A percentile compares a stretch with the other conserved stretches of the same genome.
Evolutionary conservation across 2,113 vertebrate genomes (phyloP).

Genomic region (Australoheros scitulus): DNA sequence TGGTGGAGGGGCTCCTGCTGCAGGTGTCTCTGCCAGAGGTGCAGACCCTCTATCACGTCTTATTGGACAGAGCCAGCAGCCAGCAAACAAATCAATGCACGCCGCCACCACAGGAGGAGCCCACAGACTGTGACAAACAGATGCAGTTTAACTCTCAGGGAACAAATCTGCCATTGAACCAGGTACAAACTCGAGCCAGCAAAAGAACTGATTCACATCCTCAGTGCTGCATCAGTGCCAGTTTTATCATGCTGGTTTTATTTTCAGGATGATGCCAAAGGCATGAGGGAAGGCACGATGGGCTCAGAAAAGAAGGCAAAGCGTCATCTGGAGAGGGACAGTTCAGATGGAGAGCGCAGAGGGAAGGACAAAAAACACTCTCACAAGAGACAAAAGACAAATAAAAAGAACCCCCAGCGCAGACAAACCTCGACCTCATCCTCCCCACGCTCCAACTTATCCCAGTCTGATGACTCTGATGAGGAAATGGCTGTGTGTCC

Average conservation of each 20-base stretch:
- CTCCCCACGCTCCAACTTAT: slow-evolving; percentile 84
- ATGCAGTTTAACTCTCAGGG: slow-evolving; percentile 70
- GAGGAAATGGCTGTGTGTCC: slow-evolving; percentile 94
- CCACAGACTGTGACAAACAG: slow-evolving; percentile 72
- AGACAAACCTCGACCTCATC: slow-evolving; percentile 79
- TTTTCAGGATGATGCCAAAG: slow-evolving; percentile 72
- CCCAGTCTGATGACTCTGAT: slow-evolving; percentile 91
- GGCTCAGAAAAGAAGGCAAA: slow-evolving; percentile 88
- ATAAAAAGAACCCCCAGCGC: slow-evolving; percentile 78
- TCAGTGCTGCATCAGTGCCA: neutral
- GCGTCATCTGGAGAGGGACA: slow-evolving; percentile 85
- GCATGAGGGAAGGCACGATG: slow-evolving; percentile 74
- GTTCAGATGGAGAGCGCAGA: slow-evolving; percentile 75
- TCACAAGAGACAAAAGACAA: slow-evolving; percentile 88
- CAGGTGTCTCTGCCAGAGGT: slow-evolving; percentile 92
- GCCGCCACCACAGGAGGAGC: slow-evolving; percentile 60
- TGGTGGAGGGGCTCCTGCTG: slow-evolving; percentile 96
- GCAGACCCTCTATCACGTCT: slow-evolving; percentile 86
- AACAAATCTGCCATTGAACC: slow-evolving; percentile 54
- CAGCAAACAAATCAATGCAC: slow-evolving; percentile 64
- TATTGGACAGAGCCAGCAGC: slow-evolving; percentile 81
- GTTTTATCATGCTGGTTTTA: neutral
- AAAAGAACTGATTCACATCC: neutral
- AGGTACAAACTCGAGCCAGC: slow-evolving; percentile 51
- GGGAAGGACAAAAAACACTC: slow-evolving; percentile 83